Base-by-base conservation (phyloP, 64 coral and sea anemone species). In the Orbicella faveolata region DNA sequence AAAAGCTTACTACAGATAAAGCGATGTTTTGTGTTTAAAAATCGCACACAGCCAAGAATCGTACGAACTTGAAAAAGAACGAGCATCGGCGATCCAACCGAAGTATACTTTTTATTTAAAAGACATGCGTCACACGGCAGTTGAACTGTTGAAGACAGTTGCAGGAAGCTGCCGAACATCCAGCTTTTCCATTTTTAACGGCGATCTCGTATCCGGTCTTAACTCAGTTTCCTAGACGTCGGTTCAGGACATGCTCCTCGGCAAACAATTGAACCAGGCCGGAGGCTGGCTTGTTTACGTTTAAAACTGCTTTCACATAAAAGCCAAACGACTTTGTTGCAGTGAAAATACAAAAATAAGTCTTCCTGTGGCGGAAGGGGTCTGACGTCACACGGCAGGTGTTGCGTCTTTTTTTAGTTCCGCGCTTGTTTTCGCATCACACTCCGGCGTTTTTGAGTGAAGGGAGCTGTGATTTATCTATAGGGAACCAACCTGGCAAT, bases 331-430 rank as follows among this genome's bases (percentile, higher is more conserved):
- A 52, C 19, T 41, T 9, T 78, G 37, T 78, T 51, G 16, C 23
- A 52, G 19, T 53, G 16, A 52, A 70, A 78, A 11, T 26, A 52
- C 5, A 48, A 52, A 23, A 78, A 0, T 23, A 17, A 51, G 37
- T 1, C 41, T 53, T 53, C 17, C 10, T 34, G 34, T 52, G 41
- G 17, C 19, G 21, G 7, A 44, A 52, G 37, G 16, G 10, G 20
- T 11, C 9, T 78, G 75, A 78, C 75, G 75, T 78, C 75, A 78
- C 44, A 52, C 0, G 75, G 41, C 75, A 78, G 75, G 75, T 78
- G 75, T 23, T 51, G 36, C 4, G 36, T 41, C 11, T 52, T 52
- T 51, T 48, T 26, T n/a, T 26, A n/a, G 67, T 4, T 70, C n/a
- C 23, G 21, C 67, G 10, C 25, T 70, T 70, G 21, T 70, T 26